Conservation (phyloP, 2,888 invertebrate species). For the Ophonus ardosiacus region DNA sequence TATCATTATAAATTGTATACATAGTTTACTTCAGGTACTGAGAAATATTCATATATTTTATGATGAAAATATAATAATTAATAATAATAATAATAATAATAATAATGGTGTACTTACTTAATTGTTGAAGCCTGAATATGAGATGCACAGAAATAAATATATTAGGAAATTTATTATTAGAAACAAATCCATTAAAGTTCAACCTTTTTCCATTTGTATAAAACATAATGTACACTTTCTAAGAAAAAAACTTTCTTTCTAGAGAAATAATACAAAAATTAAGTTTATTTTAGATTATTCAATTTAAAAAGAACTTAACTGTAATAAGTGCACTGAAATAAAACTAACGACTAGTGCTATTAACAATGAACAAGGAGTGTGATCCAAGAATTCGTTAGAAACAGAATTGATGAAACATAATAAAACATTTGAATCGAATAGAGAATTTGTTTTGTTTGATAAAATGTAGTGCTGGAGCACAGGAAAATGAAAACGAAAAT, state of each 20-base stretch:
- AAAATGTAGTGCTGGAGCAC: constrained; percentile 19
- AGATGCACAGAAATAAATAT: constrained; percentile 36
- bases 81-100: no score
- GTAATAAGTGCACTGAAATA: constrained; percentile 60
- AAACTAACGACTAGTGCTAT: constrained; percentile 63
- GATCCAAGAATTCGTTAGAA: constrained; percentile 39
- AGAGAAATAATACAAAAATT: constrained; percentile 59
- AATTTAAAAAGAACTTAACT: constrained; percentile 60
- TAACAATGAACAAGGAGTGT: constrained; percentile 58
- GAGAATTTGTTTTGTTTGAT: neutral
- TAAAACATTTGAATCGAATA: constrained; percentile 15
- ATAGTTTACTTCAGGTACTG: neutral
- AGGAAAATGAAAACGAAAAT: constrained; percentile 10
- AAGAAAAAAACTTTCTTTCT: constrained; percentile 54
- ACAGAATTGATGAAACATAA: constrained; percentile 41
- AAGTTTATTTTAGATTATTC: constrained; percentile 40
- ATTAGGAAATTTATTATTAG: constrained; percentile 46
- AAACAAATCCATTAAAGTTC: constrained; percentile 55
- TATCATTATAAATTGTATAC: no score
- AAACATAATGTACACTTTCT: constrained; percentile 60
- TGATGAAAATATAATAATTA: neutral
- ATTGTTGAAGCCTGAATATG: neutral
- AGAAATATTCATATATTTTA: neutral
- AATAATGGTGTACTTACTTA: constrained; percentile 33
- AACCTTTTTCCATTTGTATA: constrained; percentile 63